Evolutionary conservation across 2,113 vertebrate genomes (phyloP).

Genomic region (Hylia prasina): DNA sequence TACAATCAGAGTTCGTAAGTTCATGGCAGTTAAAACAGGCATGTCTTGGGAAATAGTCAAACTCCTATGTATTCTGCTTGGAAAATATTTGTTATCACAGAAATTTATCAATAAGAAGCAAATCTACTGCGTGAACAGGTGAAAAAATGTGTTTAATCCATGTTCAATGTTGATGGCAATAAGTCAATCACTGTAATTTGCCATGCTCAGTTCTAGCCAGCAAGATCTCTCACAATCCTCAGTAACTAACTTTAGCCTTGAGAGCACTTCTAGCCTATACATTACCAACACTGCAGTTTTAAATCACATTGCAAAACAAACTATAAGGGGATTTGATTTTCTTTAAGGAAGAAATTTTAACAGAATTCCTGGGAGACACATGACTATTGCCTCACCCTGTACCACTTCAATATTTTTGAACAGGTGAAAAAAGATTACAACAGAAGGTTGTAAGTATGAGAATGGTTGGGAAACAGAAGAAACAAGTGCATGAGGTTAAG

Average conservation of each 20-base stretch:
- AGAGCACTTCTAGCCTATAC: not conserved
- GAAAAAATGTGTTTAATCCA: not conserved
- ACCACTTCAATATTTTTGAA: not conserved
- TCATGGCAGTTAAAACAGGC: not conserved
- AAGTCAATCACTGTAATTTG: not conserved
- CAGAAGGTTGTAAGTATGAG: not conserved
- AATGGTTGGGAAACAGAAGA: not conserved
- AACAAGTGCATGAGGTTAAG: not conserved
- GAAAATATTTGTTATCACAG: not conserved
- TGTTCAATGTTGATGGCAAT: not conserved
- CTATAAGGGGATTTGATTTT: fast-evolving
- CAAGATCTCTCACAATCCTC: not conserved
- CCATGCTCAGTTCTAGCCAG: not conserved
- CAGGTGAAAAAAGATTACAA: not conserved
- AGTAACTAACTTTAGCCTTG: not conserved
- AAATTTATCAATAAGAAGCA: not conserved
- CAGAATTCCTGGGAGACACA: not conserved
- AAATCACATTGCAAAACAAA: not conserved
- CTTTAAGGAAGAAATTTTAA: not conserved
- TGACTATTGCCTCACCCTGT: not conserved
- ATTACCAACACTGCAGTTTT: not conserved
- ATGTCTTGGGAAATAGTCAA: not conserved
- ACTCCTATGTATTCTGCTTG: not conserved
- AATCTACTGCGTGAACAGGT: not conserved
- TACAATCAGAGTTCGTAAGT: not conserved